Conservation (phyloP, 2,113 vertebrate species). For the Chloropsis cyanopogon region DNA sequence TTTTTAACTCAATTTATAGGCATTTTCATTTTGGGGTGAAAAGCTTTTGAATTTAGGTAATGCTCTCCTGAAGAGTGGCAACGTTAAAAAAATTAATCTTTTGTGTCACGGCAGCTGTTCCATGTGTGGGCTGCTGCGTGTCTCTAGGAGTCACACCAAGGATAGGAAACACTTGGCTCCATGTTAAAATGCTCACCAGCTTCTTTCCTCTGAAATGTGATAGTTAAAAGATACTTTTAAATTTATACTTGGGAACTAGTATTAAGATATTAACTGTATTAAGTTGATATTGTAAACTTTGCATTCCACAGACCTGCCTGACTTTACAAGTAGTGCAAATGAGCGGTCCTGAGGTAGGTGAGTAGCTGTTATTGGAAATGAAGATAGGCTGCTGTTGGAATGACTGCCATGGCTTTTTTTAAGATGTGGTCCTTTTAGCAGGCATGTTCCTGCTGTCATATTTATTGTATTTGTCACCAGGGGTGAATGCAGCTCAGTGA, state of each 20-base stretch:
- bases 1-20: background rate
- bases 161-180: background rate
- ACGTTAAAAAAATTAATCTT: background rate
- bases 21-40: background rate
- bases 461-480: background rate
- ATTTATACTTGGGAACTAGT: background rate
- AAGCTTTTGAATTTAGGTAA: background rate
- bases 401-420: background rate
- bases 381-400: background rate
- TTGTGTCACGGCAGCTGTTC: accelerated
- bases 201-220: background rate
- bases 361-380: background rate
- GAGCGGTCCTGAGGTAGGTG: background rate
- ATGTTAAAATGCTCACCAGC: background rate
- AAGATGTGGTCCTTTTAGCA: background rate
- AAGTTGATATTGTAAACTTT: background rate
- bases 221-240: background rate
- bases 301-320: background rate
- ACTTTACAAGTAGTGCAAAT: background rate
- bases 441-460: background rate
- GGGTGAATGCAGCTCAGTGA: background rate
- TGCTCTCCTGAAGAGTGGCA: background rate
- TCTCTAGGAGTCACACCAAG: background rate
- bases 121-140: accelerated
- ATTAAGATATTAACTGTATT: background rate